Evolutionary conservation across 2,888 invertebrate genomes (phyloP).

Genomic region (Esperia sulphurella): DNA sequence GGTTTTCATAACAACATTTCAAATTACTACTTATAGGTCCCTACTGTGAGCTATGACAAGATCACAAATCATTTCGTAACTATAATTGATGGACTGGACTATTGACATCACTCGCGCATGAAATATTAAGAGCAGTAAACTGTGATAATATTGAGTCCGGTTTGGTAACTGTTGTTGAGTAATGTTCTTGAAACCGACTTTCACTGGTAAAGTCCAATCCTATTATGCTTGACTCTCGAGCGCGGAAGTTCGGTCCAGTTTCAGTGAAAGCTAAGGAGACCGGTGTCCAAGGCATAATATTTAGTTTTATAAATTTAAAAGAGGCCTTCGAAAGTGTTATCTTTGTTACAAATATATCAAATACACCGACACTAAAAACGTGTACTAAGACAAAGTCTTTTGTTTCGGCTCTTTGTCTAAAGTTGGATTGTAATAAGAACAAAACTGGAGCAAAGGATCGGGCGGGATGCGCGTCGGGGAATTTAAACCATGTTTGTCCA

Average conservation of each 20-base stretch:
- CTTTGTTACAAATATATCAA: neutral
- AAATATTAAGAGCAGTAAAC: conserved; percentile 20
- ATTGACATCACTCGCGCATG: conserved; percentile 2
- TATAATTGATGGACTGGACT: conserved; percentile 12
- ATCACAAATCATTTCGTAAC: conserved; percentile 2
- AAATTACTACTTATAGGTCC: neutral
- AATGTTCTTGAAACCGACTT: conserved; percentile 46
- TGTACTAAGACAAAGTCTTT: neutral
- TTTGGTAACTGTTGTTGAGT: conserved; percentile 35
- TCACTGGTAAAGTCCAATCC: conserved; percentile 48
- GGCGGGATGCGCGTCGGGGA: conserved; percentile 30
- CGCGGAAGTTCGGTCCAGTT: conserved; percentile 55
- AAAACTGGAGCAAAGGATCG: conserved; percentile 21
- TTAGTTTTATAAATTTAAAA: neutral
- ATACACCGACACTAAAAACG: neutral
- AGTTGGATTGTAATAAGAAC: conserved; percentile 29
- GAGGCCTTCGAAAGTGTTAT: too few species aligned
- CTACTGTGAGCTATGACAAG: neutral
- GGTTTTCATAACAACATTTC: neutral
- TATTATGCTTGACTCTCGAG: conserved; percentile 32
- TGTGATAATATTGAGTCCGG: conserved; percentile 26
- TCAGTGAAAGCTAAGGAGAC: conserved; percentile 50
- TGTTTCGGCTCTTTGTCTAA: conserved; percentile 28
- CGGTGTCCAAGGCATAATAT: conserved; percentile 6
- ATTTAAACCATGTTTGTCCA: conserved; percentile 31